Percentiles rank a stretch among this genome's conserved stretches.
Conservation (phyloP, 2,888 invertebrate species). For the Platycheirus albimanus region DNA sequence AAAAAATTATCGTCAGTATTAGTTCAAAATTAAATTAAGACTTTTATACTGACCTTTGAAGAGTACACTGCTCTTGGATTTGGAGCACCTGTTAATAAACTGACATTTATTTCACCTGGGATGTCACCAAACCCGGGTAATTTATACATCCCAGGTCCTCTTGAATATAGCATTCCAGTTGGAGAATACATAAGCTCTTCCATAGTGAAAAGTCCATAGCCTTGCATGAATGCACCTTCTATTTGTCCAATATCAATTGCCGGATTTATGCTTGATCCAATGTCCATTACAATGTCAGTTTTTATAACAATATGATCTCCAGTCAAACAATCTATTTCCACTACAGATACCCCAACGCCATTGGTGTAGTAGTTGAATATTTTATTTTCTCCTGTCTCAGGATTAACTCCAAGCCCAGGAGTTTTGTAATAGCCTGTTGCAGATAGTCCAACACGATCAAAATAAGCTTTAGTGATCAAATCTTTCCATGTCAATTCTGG, state of each 20-base stretch:
- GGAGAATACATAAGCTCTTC: constrained; percentile 95
- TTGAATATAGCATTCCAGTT: constrained; percentile 90
- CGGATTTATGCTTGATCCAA: constrained; percentile 97
- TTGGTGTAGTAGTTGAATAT: constrained; percentile 93
- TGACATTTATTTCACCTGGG: constrained; percentile 95
- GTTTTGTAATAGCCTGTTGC: constrained; percentile 92
- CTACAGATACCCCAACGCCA: constrained; percentile 93
- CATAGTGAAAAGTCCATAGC: constrained; percentile 94
- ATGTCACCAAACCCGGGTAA: constrained; percentile 96
- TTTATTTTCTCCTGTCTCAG: constrained; percentile 87
- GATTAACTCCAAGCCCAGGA: constrained; percentile 89
- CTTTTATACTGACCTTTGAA: constrained; percentile 91
- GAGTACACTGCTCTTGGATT: constrained; percentile 97
- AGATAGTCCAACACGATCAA: constrained; percentile 90
- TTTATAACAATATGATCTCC: constrained; percentile 95
- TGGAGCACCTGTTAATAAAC: constrained; percentile 93
- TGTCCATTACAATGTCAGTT: constrained; percentile 98
- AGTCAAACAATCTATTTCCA: constrained; percentile 96
- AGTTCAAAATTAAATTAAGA: no score
- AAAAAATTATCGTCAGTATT: no score
- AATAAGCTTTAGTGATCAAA: constrained; percentile 91
- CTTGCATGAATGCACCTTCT: constrained; percentile 97
- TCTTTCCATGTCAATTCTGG: constrained; percentile 93
- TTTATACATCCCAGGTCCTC: constrained; percentile 97
- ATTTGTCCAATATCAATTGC: constrained; percentile 98